Conservation (phyloP, 2,888 invertebrate species). For the Meandrusa payeni region DNA sequence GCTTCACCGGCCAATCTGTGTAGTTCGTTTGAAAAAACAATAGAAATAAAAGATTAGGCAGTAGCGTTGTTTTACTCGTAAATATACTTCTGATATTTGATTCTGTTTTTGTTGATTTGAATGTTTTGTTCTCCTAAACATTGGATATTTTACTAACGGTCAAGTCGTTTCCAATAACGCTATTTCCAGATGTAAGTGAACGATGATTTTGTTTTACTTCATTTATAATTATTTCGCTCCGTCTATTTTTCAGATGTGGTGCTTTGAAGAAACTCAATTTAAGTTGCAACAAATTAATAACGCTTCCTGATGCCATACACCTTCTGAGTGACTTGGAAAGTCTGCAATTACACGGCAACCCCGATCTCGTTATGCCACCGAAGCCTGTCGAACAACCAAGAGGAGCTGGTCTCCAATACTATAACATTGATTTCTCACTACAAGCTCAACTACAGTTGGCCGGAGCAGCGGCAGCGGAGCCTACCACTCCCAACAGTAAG, state of each 20-base stretch:
- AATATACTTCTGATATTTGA: too few species aligned
- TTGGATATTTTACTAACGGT: too few species aligned
- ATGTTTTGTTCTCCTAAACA: too few species aligned
- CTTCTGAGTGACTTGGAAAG: slow-evolving; percentile 93
- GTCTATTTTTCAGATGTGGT: slow-evolving; percentile 86
- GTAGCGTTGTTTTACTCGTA: too few species aligned
- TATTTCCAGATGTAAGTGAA: too few species aligned
- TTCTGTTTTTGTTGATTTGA: too few species aligned
- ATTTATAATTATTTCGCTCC: too few species aligned
- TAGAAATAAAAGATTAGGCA: too few species aligned
- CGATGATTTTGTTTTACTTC: too few species aligned
- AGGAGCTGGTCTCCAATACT: slow-evolving; percentile 93
- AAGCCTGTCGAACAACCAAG: slow-evolving; percentile 92
- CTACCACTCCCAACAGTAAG: slow-evolving; percentile 85
- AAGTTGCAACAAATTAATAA: slow-evolving; percentile 95
- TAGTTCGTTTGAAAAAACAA: too few species aligned
- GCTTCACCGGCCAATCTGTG: too few species aligned
- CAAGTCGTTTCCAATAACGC: too few species aligned
- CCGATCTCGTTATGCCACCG: slow-evolving; percentile 95
- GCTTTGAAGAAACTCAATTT: slow-evolving; percentile 95
- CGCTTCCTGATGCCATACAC: slow-evolving; percentile 98
- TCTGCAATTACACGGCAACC: slow-evolving; percentile 95
- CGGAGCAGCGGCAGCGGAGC: slow-evolving; percentile 91
- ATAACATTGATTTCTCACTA: slow-evolving; percentile 99
- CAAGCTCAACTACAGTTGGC: slow-evolving; percentile 96